Conservation (phyloP, 2,113 vertebrate species). For the Melanotaenia duboulayi region DNA sequence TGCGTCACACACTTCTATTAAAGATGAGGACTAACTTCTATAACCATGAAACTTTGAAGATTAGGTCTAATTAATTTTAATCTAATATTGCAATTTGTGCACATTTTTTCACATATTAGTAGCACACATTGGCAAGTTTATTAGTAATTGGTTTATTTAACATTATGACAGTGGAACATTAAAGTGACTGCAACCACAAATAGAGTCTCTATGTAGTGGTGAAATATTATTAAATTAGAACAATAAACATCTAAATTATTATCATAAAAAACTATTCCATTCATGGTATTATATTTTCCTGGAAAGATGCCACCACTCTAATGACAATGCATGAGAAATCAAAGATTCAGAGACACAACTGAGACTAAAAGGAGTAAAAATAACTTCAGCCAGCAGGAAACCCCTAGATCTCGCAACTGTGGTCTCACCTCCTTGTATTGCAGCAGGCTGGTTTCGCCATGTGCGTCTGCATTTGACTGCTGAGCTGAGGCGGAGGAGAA, state of each 20-base stretch:
- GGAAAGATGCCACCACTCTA: not conserved
- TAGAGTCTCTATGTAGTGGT: not conserved
- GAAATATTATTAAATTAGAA: not conserved
- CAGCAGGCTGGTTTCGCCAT: slow-evolving; percentile 66
- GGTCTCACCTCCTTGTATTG: slow-evolving; percentile 75
- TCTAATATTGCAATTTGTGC: slow-evolving; percentile 3
- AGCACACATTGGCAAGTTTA: not conserved
- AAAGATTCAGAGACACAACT: slow-evolving; percentile 12
- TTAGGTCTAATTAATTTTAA: not conserved
- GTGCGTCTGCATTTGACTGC: slow-evolving; percentile 67
- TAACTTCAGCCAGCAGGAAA: slow-evolving; percentile 45
- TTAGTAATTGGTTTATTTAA: not conserved
- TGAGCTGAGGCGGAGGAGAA: slow-evolving; percentile 74
- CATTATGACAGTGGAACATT: not conserved
- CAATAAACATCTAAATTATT: not conserved
- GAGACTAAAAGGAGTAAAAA: slow-evolving; percentile 27
- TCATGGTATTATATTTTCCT: not conserved
- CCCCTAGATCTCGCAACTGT: slow-evolving; percentile 22
- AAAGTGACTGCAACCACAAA: not conserved
- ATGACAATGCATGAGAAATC: not conserved
- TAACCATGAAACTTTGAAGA: not conserved
- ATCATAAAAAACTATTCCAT: not conserved
- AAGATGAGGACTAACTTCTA: not conserved
- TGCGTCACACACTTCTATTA: not conserved
- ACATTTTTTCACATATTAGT: not conserved